A percentile compares a stretch with the other conserved stretches of the same genome.
These are phyloP conservation scores for Numenius phaeopus DNA, from an alignment of 2,797 vertebrate genomes.

Conservation along the genomic window DNA sequence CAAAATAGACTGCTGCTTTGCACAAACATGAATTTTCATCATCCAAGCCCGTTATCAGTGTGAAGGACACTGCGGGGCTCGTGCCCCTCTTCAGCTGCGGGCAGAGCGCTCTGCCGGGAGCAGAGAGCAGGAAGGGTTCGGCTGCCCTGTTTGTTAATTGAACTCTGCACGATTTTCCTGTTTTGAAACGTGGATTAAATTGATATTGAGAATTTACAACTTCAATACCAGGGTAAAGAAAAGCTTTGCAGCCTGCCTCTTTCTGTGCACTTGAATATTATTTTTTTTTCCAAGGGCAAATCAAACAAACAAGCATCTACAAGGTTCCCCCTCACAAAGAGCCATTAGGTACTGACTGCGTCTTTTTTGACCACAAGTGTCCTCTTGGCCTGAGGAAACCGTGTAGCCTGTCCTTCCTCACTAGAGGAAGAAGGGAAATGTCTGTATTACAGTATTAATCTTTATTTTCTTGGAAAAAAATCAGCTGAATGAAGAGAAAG, in stretches of 20 bases:
- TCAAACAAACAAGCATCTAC: not conserved
- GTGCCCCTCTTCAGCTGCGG: fast-evolving
- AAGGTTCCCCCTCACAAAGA: not conserved
- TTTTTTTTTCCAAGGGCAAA: not conserved
- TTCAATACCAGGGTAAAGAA: not conserved
- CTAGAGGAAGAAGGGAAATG: not conserved
- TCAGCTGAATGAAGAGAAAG: not conserved
- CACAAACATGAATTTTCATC: not conserved
- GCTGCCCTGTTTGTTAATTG: not conserved
- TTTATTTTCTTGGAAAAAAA: not conserved
- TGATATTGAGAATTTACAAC: not conserved
- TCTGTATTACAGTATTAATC: not conserved
- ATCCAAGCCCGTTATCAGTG: not conserved
- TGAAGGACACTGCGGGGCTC: not conserved
- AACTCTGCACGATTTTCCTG: fast-evolving
- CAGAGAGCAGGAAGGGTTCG: not conserved
- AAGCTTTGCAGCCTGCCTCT: not conserved
- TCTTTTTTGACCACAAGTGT: not conserved
- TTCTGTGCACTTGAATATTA: not conserved
- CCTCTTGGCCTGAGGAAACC: not conserved
- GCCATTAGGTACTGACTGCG: not conserved
- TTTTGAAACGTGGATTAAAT: not conserved
- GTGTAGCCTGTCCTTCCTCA: not conserved
- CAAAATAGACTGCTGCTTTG: not conserved
- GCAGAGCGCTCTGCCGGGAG: not conserved